phyloP scores from a whole-genome alignment of 1,140 invertebrate species.

The Portunus trituberculatus region DNA sequence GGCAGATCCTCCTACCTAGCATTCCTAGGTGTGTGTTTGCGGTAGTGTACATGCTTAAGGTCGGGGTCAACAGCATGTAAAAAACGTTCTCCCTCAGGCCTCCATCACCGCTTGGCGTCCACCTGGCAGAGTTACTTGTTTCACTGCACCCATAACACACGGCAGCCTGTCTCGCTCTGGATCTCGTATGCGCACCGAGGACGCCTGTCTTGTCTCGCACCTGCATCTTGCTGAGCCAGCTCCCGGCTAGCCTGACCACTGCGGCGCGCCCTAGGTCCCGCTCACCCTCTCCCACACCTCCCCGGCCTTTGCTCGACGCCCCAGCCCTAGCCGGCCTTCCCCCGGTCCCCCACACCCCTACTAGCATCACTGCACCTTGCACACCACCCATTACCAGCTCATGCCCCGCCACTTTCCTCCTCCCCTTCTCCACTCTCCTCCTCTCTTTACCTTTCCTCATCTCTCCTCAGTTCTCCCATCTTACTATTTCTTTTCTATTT shows the following conservation, averaged over 20 bases:
- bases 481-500: neutral
- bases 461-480: neutral
- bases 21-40: constrained; percentile 29
- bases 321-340: neutral
- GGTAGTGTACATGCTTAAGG: neutral
- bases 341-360: neutral
- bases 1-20: neutral
- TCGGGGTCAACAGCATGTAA: constrained; percentile 4
- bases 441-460: neutral
- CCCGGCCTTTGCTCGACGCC: neutral
- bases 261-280: neutral
- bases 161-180: neutral
- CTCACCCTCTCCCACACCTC: neutral
- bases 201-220: neutral
- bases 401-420: constrained; percentile 30
- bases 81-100: neutral
- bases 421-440: neutral
- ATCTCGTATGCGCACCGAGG: neutral
- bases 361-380: constrained; percentile 7
- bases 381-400: constrained; percentile 7
- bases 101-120: neutral
- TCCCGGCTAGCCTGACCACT: neutral
- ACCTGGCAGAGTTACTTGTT: neutral
- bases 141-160: neutral
- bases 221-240: neutral